phyloP scores from a whole-genome alignment of 2,888 invertebrate genomes.

The Agriopis aurantiaria region DNA sequence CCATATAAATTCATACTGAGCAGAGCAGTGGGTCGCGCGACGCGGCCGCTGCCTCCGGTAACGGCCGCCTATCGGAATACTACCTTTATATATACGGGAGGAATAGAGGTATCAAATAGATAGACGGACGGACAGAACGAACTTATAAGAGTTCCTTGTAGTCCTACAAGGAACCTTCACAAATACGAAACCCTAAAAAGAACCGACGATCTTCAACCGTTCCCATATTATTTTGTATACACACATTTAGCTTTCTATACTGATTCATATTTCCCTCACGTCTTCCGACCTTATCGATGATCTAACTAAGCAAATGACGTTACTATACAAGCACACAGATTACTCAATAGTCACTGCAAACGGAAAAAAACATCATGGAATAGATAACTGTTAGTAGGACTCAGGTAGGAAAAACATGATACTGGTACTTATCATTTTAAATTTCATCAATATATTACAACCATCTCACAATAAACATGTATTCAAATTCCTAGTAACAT shows the following conservation, averaged over 20 bases:
- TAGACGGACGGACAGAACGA: no score
- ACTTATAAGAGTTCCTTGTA: no score
- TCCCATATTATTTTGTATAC: neutral
- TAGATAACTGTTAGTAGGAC: conserved; percentile 7
- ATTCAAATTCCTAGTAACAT: neutral
- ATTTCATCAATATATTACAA: neutral
- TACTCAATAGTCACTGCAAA: conserved; percentile 2
- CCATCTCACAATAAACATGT: conserved; percentile 13
- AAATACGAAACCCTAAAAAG: no score
- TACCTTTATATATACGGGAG: no score
- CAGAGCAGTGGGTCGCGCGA: no score
- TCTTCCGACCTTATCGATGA: conserved; percentile 40
- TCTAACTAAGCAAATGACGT: conserved; percentile 38
- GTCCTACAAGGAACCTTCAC: no score
- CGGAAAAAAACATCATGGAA: conserved; percentile 11
- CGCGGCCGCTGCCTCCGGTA: no score
- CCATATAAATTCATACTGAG: no score
- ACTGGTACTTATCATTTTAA: conserved; percentile 4
- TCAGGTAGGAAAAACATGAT: conserved; percentile 9
- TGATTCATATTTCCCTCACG: conserved; percentile 37
- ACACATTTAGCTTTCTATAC: neutral
- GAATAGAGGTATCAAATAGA: no score
- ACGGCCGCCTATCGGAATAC: no score
- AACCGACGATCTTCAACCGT: neutral
- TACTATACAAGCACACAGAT: conserved; percentile 19